These are phyloP conservation scores for Laupala kohalensis DNA, from an alignment of 1,140 invertebrate genomes.

Conservation along the genomic window DNA sequence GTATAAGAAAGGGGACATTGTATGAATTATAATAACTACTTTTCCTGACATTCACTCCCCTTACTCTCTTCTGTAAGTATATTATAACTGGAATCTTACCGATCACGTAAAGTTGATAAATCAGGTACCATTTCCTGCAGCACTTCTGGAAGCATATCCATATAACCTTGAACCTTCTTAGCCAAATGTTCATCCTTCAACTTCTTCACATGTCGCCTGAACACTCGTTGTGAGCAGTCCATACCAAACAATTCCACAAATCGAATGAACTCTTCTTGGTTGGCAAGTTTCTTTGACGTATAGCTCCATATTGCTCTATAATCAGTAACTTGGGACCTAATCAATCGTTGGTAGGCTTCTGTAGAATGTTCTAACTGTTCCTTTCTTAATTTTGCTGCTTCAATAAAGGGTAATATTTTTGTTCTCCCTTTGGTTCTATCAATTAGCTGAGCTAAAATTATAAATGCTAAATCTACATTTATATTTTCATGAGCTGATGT, in stretches of 20 bases:
- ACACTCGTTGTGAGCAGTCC: constrained; percentile 67
- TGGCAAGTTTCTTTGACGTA: constrained; percentile 70
- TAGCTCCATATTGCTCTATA: constrained; percentile 76
- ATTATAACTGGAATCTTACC: constrained; percentile 33
- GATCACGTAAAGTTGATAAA: constrained; percentile 56
- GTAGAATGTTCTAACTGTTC: constrained; percentile 80
- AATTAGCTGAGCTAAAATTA: constrained; percentile 82
- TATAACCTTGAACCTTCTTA: constrained; percentile 64
- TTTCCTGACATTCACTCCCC: background rate
- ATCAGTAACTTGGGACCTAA: constrained; percentile 65
- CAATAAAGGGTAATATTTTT: constrained; percentile 67
- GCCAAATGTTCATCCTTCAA: constrained; percentile 74
- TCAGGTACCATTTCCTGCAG: constrained; percentile 73
- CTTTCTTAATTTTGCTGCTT: constrained; percentile 72
- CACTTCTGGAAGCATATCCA: constrained; percentile 66
- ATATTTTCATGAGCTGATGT: constrained; percentile 94
- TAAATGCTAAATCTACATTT: constrained; percentile 89
- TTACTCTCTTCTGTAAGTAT: background rate
- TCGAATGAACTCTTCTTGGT: constrained; percentile 77
- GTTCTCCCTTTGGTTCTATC: constrained; percentile 56
- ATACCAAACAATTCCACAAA: constrained; percentile 85
- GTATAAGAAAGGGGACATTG: too few species aligned
- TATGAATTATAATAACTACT: too few species aligned
- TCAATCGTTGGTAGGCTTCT: constrained; percentile 73
- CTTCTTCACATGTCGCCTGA: constrained; percentile 68